Conservation (phyloP, 2,888 invertebrate species). For the Siphlonurus alternatus region DNA sequence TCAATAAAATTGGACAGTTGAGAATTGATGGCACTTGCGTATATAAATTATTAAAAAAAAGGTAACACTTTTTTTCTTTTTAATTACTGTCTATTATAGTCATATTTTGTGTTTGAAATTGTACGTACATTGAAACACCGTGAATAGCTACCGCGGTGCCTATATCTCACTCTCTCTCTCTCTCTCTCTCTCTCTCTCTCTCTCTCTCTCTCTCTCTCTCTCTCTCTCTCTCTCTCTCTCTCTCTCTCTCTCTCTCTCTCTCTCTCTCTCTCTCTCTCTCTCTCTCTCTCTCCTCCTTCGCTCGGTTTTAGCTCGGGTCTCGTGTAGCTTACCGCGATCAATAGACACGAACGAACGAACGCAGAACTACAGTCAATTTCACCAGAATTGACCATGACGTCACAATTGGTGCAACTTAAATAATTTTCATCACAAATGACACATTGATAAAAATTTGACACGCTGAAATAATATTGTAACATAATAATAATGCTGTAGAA, state of each 20-base stretch:
- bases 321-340: conserved; percentile 1
- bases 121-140: background rate
- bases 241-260: conserved; percentile 7
- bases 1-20: too few relatives aligned
- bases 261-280: background rate
- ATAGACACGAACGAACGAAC: background rate
- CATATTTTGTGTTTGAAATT: background rate
- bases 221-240: conserved; percentile 9
- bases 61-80: too few relatives aligned
- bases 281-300: background rate
- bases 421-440: background rate
- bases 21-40: too few relatives aligned
- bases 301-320: conserved; percentile 5
- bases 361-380: background rate
- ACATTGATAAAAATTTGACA: background rate
- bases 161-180: conserved; percentile 9
- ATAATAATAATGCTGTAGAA: too few relatives aligned
- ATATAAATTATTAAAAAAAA: background rate
- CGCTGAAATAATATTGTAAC: too few relatives aligned
- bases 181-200: conserved; percentile 7
- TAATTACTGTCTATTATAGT: too few relatives aligned
- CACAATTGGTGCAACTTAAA: background rate
- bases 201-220: conserved; percentile 9
- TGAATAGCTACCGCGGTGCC: conserved; percentile 5
- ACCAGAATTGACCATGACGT: background rate